phyloP scores from a whole-genome alignment of 2,797 vertebrate genomes.

The Triplophysa bombifrons region DNA sequence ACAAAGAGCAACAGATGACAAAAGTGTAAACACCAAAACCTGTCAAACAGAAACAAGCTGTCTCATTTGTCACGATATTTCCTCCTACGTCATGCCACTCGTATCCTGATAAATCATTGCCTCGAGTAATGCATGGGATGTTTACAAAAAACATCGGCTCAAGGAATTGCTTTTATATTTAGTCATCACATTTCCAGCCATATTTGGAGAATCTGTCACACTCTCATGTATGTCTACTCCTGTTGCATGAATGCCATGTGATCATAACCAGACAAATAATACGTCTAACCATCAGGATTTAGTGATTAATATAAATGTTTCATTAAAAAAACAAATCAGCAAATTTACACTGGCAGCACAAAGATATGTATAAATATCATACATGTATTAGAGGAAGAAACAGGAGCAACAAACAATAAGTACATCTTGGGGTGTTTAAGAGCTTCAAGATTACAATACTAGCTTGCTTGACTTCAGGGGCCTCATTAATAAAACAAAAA shows the following conservation, averaged over 20 bases:
- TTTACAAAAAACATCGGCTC: not conserved
- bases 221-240: not conserved
- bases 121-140: not conserved
- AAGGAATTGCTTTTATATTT: not conserved
- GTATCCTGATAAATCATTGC: not conserved
- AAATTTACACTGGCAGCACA: not conserved
- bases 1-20: not conserved
- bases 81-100: not conserved
- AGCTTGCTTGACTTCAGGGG: not conserved
- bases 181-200: not conserved
- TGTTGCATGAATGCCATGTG: not conserved
- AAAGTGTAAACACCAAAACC: constrained; percentile 2
- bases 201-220: not conserved
- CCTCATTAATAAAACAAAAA: no score
- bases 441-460: not conserved
- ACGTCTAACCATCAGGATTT: not conserved
- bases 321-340: not conserved
- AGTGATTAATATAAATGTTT: not conserved
- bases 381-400: not conserved
- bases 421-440: not conserved
- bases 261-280: not conserved
- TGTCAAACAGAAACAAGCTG: not conserved
- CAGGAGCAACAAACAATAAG: not conserved
- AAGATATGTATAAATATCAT: not conserved
- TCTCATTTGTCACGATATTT: not conserved